Conservation (phyloP, 2,113 vertebrate genomes). For the Casuarius casuarius region DNA sequence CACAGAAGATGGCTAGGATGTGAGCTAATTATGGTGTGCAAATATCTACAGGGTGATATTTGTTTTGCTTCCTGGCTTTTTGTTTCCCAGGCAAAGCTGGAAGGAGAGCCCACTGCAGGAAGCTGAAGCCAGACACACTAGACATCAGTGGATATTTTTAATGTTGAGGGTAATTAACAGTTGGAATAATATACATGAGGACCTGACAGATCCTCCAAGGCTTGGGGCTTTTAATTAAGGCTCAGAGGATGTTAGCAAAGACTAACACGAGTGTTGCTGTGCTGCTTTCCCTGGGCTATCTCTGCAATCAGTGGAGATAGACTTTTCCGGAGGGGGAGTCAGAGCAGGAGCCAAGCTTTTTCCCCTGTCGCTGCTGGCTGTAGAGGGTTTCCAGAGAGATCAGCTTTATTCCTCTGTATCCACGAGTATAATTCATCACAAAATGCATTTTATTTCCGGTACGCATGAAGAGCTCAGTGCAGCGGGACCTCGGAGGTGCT, state of each 20-base stretch:
- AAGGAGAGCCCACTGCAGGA: neutral
- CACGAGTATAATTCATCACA: neutral
- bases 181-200: neutral
- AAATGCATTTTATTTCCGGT: neutral
- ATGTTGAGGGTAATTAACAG: constrained; percentile 26
- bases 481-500: neutral
- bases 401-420: neutral
- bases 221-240: constrained; percentile 40
- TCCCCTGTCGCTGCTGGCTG: neutral
- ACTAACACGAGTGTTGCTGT: rapidly evolving
- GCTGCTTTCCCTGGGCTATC: neutral
- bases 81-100: neutral
- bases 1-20: neutral
- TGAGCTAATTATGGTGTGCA: constrained; percentile 2
- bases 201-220: neutral
- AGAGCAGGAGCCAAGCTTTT: neutral
- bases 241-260: neutral
- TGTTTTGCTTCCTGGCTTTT: neutral
- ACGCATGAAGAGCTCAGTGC: neutral
- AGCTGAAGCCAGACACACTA: neutral
- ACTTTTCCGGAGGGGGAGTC: neutral
- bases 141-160: neutral
- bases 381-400: neutral
- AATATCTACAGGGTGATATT: neutral
- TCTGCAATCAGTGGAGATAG: neutral